Conservation (phyloP, 2,888 invertebrate genomes). For the Ptychoptera contaminata region DNA sequence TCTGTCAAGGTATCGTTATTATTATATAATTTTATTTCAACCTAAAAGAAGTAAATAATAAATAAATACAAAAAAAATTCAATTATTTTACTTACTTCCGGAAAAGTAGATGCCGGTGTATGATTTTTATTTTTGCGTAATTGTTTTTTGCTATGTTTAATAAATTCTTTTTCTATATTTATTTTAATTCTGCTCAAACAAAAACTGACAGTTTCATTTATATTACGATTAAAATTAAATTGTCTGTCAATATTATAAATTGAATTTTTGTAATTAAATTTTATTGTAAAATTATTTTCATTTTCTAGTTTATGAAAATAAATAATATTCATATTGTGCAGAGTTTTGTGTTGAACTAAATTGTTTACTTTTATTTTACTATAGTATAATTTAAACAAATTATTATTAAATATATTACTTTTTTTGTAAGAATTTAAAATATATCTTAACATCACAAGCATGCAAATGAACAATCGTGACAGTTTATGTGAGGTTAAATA, state of each 20-base stretch:
- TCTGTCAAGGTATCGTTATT: slow-evolving; percentile 17
- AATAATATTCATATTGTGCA: slow-evolving; percentile 38
- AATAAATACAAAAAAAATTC: slow-evolving; percentile 7
- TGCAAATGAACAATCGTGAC: no score
- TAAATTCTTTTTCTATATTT: slow-evolving; percentile 47
- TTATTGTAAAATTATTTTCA: slow-evolving; percentile 36
- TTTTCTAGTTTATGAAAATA: slow-evolving; percentile 37
- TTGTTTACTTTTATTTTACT: no score
- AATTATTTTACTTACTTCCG: slow-evolving; percentile 10
- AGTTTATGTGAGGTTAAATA: no score
- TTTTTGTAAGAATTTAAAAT: no score
- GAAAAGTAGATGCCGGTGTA: slow-evolving; percentile 11
- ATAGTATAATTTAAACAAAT: no score
- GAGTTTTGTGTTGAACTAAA: not conserved
- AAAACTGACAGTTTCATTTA: slow-evolving; percentile 41
- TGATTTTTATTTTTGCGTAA: slow-evolving; percentile 9
- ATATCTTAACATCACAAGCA: no score
- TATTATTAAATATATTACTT: no score
- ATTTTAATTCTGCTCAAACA: slow-evolving; percentile 43
- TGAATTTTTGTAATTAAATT: slow-evolving; percentile 36
- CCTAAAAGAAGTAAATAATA: slow-evolving; percentile 2
- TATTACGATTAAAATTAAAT: slow-evolving; percentile 54
- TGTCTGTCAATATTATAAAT: slow-evolving; percentile 38
- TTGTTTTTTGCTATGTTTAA: slow-evolving; percentile 29
- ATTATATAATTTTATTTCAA: slow-evolving; percentile 10